Conservation (phyloP, 2,888 invertebrate species). For the Mesorhabditis sp. region DNA sequence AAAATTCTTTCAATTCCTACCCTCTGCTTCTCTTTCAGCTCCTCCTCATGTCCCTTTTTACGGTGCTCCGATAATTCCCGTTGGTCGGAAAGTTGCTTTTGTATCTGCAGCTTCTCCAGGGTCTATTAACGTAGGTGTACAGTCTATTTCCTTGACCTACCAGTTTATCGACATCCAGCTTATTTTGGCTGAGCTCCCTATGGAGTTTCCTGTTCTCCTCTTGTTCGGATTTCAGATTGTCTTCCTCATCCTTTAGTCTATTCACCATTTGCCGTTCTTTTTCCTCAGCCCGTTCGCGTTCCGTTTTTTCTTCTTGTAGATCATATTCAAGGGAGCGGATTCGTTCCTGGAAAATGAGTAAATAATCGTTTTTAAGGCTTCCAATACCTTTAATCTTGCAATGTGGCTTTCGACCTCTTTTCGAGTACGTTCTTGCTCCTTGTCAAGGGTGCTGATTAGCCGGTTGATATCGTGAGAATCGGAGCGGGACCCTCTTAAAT, state of each 20-base stretch:
- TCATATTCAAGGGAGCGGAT: not conserved
- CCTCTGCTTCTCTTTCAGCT: slow-evolving; percentile 20
- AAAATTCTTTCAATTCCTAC: slow-evolving; percentile 1
- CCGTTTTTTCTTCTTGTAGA: not conserved
- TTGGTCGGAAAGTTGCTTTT: slow-evolving; percentile 28
- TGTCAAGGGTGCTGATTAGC: slow-evolving; percentile 27
- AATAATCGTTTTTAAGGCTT: not conserved
- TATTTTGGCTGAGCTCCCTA: not conserved
- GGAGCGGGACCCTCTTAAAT: slow-evolving; percentile 20
- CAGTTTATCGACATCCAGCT: slow-evolving; percentile 1
- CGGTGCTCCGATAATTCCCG: slow-evolving; percentile 34
- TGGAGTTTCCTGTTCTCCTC: slow-evolving; percentile 4
- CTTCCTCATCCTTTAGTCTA: slow-evolving; percentile 4
- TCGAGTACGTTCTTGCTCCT: slow-evolving; percentile 32
- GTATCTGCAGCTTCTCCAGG: slow-evolving; percentile 25
- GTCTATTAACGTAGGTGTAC: slow-evolving; percentile 17
- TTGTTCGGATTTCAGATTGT: slow-evolving; percentile 2
- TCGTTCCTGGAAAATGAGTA: not conserved
- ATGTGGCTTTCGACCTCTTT: slow-evolving; percentile 34
- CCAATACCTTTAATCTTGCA: slow-evolving; percentile 27
- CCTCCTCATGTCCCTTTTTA: slow-evolving; percentile 27
- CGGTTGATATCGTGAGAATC: slow-evolving; percentile 34
- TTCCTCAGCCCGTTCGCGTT: not conserved
- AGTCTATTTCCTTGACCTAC: not conserved
- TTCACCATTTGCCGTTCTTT: not conserved